Base-by-base conservation (phyloP, 2,797 vertebrate genomes). In the Rhynchonycteris naso region DNA sequence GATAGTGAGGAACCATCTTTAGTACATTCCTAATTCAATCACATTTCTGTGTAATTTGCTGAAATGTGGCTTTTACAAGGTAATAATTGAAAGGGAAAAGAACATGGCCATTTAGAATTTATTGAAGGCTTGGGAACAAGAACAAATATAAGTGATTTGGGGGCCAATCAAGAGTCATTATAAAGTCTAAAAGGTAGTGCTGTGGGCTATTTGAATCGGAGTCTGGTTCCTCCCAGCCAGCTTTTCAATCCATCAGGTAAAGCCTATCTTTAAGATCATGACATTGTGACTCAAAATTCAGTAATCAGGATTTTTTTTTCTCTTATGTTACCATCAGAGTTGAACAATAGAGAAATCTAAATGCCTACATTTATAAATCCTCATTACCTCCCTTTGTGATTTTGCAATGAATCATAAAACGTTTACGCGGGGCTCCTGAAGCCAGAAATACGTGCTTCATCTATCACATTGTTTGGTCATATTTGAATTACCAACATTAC, bases 51-150 rank as follows among this genome's bases (percentile, higher is more conserved):
- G 11, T 50, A 58, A 58, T 90, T 94, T 66, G 0, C 15, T 54
- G 18, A 13, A 79, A 75, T 13, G 85, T 85, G 52, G 28, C 24
- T 90, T 86, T 96, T 78, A 75, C 30, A 89, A 86, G 52, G 43
- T 63, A 95, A 90, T 61, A 81, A 86, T 22, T 47, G 19, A 92
- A 69, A 86, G 15, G 63, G 75, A 95, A 95, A 88, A 81, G 65
- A 63, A 93, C 88, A 59, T 54, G 47, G 75, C 3, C 72, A 92
- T 92, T 78, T 61, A 85, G n/a, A 82, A 65, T 84, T 61, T 92
- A 74, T 24, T 59, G 28, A 90, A 84, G 43, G 1, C 63, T 84
- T 86, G 14, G n/a, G 59, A 95, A 66, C 50, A 94, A 56, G 33
- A 63, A 38, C 81, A 94, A 91, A 71, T 14, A 72, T 16, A 87